Percentiles rank a stretch among this genome's conserved stretches.
These are phyloP conservation scores for Epistrophella euchroma DNA, from an alignment of 2,888 invertebrate species.

Conservation along the genomic window DNA sequence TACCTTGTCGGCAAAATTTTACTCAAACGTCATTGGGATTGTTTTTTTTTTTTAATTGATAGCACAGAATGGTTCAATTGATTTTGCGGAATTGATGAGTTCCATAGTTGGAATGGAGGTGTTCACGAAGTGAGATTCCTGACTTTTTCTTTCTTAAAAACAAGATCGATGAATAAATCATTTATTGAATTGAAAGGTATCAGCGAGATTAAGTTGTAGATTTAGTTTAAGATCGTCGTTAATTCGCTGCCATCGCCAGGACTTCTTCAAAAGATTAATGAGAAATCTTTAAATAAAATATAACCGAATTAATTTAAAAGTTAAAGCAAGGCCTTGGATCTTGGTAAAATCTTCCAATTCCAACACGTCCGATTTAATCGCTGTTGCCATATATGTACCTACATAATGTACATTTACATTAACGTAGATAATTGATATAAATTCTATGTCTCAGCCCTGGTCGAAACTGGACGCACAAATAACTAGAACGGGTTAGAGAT, in stretches of 20 bases:
- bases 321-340: too few relatives aligned
- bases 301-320: too few relatives aligned
- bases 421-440: too few relatives aligned
- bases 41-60: conserved; percentile 65
- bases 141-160: conserved; percentile 11
- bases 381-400: too few relatives aligned
- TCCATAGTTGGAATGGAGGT: conserved; percentile 60
- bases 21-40: conserved; percentile 56
- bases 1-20: conserved; percentile 40
- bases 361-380: too few relatives aligned
- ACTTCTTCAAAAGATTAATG: not conserved
- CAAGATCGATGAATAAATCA: conserved; percentile 35
- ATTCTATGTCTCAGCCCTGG: too few relatives aligned
- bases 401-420: too few relatives aligned
- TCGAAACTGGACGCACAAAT: too few relatives aligned
- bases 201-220: not conserved
- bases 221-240: conserved; percentile 15
- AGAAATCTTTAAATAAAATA: not conserved
- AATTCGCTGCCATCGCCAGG: not conserved
- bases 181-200: conserved; percentile 2
- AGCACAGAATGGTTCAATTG: conserved; percentile 58
- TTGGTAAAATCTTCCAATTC: too few relatives aligned
- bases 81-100: conserved; percentile 48
- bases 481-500: too few relatives aligned
- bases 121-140: conserved; percentile 52